These are phyloP conservation scores for Argyra leucocephala DNA, from an alignment of 2,888 invertebrate species.

Conservation along the genomic window DNA sequence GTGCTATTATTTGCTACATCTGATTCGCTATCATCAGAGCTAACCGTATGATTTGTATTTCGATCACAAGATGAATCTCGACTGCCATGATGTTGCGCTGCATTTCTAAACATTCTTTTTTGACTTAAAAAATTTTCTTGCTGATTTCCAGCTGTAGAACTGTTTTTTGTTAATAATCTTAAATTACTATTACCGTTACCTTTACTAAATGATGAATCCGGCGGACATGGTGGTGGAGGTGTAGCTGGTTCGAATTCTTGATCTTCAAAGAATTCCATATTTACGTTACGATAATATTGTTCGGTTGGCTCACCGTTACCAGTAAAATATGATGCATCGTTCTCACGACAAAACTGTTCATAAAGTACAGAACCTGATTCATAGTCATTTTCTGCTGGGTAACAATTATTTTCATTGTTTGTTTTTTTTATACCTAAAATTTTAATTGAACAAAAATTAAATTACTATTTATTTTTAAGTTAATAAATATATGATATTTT, in stretches of 20 bases:
- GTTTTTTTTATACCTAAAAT: slow-evolving; percentile 13
- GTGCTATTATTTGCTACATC: slow-evolving; percentile 17
- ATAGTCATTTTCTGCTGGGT: slow-evolving; percentile 30
- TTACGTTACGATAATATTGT: slow-evolving; percentile 32
- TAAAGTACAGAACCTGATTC: slow-evolving; percentile 31
- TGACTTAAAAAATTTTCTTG: slow-evolving; percentile 8
- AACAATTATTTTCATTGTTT: slow-evolving; percentile 22
- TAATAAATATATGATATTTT: neutral
- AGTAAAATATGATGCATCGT: slow-evolving; percentile 30
- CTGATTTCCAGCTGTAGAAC: neutral
- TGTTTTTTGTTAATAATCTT: slow-evolving; percentile 10
- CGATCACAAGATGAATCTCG: slow-evolving; percentile 19
- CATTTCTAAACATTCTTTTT: slow-evolving; percentile 16
- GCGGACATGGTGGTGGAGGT: slow-evolving; percentile 29
- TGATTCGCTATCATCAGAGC: slow-evolving; percentile 31
- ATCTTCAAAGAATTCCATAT: slow-evolving; percentile 31
- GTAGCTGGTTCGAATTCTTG: slow-evolving; percentile 30
- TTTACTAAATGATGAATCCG: slow-evolving; percentile 22
- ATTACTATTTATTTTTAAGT: neutral
- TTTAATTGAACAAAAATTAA: neutral
- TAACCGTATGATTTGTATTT: slow-evolving; percentile 20
- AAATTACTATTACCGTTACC: slow-evolving; percentile 1
- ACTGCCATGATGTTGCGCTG: slow-evolving; percentile 16
- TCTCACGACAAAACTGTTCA: slow-evolving; percentile 30
- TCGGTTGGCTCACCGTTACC: slow-evolving; percentile 32